Evolutionary conservation across 2,888 invertebrate species (phyloP).

Genomic region (Ceraclea dissimilis): DNA sequence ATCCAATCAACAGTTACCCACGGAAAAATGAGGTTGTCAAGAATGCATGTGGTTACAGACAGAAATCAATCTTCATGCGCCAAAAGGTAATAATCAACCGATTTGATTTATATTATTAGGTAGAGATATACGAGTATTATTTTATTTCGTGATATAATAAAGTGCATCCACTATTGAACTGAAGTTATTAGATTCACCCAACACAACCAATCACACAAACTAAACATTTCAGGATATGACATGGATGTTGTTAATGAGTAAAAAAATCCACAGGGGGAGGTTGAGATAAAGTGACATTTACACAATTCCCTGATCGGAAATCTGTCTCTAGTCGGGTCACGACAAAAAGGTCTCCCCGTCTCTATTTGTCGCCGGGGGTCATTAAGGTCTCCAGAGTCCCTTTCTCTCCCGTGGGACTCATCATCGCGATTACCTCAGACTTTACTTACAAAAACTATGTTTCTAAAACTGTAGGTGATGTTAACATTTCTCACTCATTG

Average conservation of each 20-base stretch:
- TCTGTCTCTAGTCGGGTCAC: slow-evolving; percentile 19
- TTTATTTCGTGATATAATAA: too few relatives aligned
- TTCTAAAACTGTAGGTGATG: background rate
- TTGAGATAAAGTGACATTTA: slow-evolving; percentile 20
- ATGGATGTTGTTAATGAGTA: slow-evolving; percentile 8
- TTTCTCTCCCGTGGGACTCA: slow-evolving; percentile 52
- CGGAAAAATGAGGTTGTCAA: too few relatives aligned
- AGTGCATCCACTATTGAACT: too few relatives aligned
- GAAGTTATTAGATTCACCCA: too few relatives aligned
- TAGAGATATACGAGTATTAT: too few relatives aligned
- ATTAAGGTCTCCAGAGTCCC: slow-evolving; percentile 36
- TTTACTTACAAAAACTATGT: background rate
- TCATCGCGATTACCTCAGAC: slow-evolving; percentile 46
- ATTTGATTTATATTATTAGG: too few relatives aligned
- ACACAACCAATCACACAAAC: too few relatives aligned
- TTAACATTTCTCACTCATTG: background rate
- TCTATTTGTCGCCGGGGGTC: slow-evolving; percentile 44
- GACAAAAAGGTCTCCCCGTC: slow-evolving; percentile 18
- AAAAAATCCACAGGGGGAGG: background rate
- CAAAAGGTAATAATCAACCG: too few relatives aligned
- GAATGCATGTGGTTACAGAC: too few relatives aligned
- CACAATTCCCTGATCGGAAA: slow-evolving; percentile 24
- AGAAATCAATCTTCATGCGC: too few relatives aligned
- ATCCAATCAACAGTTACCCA: too few relatives aligned
- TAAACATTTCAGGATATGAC: too few relatives aligned